These are phyloP conservation scores for Tinamus major DNA, from an alignment of 2,797 vertebrate species.

Conservation along the genomic window DNA sequence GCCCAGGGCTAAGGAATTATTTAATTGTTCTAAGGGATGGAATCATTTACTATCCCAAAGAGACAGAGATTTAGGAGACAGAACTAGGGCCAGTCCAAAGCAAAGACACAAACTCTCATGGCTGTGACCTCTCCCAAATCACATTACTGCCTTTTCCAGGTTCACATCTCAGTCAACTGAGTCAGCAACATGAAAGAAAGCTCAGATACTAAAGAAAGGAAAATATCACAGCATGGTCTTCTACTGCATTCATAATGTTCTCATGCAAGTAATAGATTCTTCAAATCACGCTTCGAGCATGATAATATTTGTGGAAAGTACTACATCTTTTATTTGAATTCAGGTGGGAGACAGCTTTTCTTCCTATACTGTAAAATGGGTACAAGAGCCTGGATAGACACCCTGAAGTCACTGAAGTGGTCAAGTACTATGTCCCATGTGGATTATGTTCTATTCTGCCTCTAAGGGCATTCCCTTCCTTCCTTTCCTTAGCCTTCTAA, in stretches of 20 bases:
- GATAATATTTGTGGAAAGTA: neutral
- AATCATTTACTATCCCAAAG: neutral
- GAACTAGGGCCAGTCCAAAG: neutral
- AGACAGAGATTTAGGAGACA: neutral
- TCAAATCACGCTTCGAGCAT: neutral
- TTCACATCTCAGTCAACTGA: fast-evolving
- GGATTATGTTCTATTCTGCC: neutral
- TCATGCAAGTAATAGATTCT: neutral
- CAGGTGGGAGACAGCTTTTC: neutral
- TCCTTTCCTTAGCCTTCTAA: too few species aligned
- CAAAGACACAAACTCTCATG: neutral
- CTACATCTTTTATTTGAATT: neutral
- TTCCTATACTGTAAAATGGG: fast-evolving
- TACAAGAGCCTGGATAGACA: neutral
- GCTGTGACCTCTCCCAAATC: neutral
- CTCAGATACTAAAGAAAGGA: neutral
- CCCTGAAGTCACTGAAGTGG: neutral
- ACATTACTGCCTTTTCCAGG: neutral
- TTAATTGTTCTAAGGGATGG: neutral
- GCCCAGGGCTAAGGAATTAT: fast-evolving
- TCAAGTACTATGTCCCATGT: neutral
- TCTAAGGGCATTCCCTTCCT: neutral
- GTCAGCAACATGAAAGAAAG: neutral
- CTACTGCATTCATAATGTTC: neutral
- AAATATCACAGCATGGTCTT: neutral